Conservation (phyloP, 53 echinoderm and acorn worm genomes). For the Hippasteria phrygiana region DNA sequence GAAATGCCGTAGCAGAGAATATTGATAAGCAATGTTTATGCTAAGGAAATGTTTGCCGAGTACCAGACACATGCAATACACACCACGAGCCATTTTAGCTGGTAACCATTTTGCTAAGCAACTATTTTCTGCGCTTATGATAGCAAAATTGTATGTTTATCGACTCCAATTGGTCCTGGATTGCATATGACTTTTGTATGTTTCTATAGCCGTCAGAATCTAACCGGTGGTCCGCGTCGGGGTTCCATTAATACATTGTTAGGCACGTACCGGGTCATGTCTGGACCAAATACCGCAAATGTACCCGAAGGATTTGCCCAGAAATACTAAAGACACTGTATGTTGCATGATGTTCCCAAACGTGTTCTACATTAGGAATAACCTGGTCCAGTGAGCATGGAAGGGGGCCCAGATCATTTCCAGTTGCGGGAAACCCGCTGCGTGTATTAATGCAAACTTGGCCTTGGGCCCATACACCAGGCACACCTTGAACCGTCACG, state of each 20-base stretch:
- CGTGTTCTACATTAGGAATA: slow-evolving; percentile 6
- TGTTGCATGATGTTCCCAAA: background rate
- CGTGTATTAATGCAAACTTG: slow-evolving; percentile 23
- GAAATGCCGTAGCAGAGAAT: too few species aligned
- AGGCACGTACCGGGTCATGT: background rate
- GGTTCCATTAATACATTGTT: background rate
- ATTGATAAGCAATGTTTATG: too few species aligned
- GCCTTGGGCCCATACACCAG: slow-evolving; percentile 8
- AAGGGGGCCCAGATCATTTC: too few species aligned
- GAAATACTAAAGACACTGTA: background rate
- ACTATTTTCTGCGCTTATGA: too few species aligned
- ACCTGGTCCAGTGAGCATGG: too few species aligned
- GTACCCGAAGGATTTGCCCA: slow-evolving; percentile 15
- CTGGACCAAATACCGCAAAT: slow-evolving; percentile 10
- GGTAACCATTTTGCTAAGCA: too few species aligned
- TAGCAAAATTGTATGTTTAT: too few species aligned
- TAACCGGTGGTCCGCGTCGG: background rate
- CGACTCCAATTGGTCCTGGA: too few species aligned
- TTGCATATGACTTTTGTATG: background rate
- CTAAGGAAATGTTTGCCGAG: too few species aligned
- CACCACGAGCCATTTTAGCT: too few species aligned
- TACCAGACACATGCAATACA: too few species aligned
- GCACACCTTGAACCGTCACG: background rate
- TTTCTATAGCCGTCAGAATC: background rate
- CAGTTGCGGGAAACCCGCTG: slow-evolving; percentile 22